Base-by-base conservation (phyloP, 2,797 vertebrate species). In the Microctenopoma lineatum region DNA sequence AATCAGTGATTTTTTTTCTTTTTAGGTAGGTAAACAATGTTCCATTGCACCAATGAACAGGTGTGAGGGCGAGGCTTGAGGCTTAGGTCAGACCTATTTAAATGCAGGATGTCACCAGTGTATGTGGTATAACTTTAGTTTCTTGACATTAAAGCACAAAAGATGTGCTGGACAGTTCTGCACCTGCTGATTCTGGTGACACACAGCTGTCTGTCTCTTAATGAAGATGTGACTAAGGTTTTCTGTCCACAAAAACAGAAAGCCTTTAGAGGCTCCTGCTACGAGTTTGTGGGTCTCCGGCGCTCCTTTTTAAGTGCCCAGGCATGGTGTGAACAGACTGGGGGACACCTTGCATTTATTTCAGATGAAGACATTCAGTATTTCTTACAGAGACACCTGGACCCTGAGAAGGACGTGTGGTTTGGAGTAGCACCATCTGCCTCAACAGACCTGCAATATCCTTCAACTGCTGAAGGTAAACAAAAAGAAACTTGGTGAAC, bases 261-360 rank as follows among this genome's bases (percentile, higher is more conserved):
- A 75, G 72, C 88, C 70, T 96, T 96, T 66, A 85, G 92, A 32
- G 55, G 52, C 6, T 95, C 95, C 0, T 98, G 96, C 80, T 98
- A 95, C 44, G 95, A 97, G 70, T 93, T 96, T 88, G 93, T 96
- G 58, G 75, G 50, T 16, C 75, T 95, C 2, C 76, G 70, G 67
- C 84, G 0, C 6, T 85, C 90, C 53, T 97, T 96, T 74, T 63
- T 34, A 0, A 64, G 79, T 0, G 96, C 96, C 55, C 94, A 97
- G 91, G 87, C 85, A 54, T 96, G 96, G 96, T 98, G 97, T 27
- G 96, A 97, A 90, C 89, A 89, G 64, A 90, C 83, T 4, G 95
- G 96, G 9, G 96, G 97, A 64, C 97, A 97, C 50, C 88, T 98
- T 5, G 91, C 91, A 39, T 96, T 96, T n/a, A 92, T 98, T 64